phyloP scores from a whole-genome alignment of 1,140 invertebrate species.

The Polypedilum pembai region DNA sequence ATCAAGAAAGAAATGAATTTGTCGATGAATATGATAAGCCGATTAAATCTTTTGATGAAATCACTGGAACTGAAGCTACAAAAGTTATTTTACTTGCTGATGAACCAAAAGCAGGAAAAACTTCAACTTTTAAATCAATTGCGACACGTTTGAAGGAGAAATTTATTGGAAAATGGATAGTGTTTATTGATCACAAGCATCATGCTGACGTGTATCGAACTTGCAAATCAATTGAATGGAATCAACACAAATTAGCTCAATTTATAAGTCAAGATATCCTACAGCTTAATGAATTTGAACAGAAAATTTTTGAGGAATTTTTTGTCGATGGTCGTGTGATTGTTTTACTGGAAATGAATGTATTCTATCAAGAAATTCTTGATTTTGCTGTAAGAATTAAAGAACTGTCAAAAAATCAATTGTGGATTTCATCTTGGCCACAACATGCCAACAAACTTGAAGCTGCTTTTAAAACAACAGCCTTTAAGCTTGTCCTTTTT shows the following conservation, averaged over 20 bases:
- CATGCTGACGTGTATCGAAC: background rate
- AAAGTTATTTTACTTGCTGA: background rate
- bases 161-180: background rate
- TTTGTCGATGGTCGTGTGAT: background rate
- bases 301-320: constrained; percentile 8
- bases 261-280: background rate
- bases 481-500: background rate
- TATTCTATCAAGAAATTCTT: constrained; percentile 1
- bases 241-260: background rate
- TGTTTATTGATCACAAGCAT: background rate
- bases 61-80: background rate
- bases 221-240: background rate
- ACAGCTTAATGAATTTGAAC: background rate
- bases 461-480: background rate
- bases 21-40: constrained; percentile 6
- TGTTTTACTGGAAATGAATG: constrained; percentile 6
- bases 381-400: constrained; percentile 1
- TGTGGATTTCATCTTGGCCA: background rate
- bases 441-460: background rate
- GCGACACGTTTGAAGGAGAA: background rate
- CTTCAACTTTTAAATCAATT: background rate
- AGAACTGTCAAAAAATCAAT: background rate
- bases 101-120: background rate
- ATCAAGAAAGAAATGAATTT: background rate
- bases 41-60: background rate